These are phyloP conservation scores for Hypsibius dujardini DNA, from an alignment of 1,140 invertebrate species.

Conservation along the genomic window DNA sequence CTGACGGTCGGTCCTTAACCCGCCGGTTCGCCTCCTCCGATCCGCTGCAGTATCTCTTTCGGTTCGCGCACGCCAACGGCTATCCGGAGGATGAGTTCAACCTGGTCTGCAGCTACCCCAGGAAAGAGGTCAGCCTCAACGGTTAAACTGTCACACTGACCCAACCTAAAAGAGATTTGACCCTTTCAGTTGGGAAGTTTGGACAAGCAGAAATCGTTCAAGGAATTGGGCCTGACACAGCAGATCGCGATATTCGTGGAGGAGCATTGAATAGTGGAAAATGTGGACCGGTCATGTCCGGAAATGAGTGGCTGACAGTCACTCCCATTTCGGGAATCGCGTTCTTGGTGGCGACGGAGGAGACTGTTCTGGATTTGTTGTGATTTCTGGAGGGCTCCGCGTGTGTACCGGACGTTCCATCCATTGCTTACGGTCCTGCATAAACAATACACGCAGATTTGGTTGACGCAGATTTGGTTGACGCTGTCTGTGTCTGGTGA, in stretches of 20 bases:
- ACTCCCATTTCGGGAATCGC: no score
- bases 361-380: no score
- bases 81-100: neutral
- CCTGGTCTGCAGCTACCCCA: slow-evolving; percentile 1
- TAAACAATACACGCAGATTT: no score
- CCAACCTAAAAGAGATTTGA: neutral
- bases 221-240: slow-evolving; percentile 10
- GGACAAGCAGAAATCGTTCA: neutral
- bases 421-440: no score
- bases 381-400: no score
- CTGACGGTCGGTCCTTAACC: neutral
- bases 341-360: no score
- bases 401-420: no score
- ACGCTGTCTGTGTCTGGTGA: no score
- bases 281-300: no score
- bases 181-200: neutral
- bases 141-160: no score
- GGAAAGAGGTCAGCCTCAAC: neutral
- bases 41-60: neutral
- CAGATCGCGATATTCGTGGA: slow-evolving; percentile 10
- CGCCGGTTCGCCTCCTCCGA: neutral
- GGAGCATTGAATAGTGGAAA: neutral
- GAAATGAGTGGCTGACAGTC: no score
- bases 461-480: no score
- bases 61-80: neutral